Conservation (phyloP, 1,140 invertebrate species). For the Eciton burchellii region DNA sequence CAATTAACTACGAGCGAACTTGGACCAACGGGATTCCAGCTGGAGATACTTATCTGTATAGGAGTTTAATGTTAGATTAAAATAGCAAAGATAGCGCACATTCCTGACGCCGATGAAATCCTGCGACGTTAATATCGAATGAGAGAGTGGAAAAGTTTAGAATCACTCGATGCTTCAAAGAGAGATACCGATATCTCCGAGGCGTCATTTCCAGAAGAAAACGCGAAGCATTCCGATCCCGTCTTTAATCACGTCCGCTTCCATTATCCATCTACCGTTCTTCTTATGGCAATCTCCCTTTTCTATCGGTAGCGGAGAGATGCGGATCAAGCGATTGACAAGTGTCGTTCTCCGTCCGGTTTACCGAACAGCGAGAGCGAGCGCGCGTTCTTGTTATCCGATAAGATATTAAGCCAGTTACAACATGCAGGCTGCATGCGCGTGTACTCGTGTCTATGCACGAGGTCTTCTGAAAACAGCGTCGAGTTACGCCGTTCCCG, state of each 20-base stretch:
- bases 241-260: not conserved
- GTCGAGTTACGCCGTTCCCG: slow-evolving; percentile 22
- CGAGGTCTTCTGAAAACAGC: slow-evolving; percentile 35
- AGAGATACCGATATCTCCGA: not conserved
- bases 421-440: slow-evolving; percentile 22
- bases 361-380: not conserved
- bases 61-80: not conserved
- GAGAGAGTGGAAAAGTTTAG: not conserved
- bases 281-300: slow-evolving; percentile 34
- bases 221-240: not conserved
- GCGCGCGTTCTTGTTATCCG: slow-evolving; percentile 55
- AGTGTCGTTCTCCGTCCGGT: slow-evolving; percentile 22
- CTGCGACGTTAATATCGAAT: not conserved
- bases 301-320: slow-evolving; percentile 2
- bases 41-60: not conserved
- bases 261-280: not conserved
- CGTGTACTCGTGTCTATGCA: slow-evolving; percentile 34
- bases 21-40: not conserved
- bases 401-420: slow-evolving; percentile 67
- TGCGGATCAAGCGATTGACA: slow-evolving; percentile 41
- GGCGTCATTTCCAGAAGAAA: not conserved
- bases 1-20: not conserved
- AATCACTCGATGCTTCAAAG: not conserved
- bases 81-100: not conserved
- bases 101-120: no score